phyloP scores from a whole-genome alignment of 2,888 invertebrate genomes.

The Nephrotoma guestfalica region DNA sequence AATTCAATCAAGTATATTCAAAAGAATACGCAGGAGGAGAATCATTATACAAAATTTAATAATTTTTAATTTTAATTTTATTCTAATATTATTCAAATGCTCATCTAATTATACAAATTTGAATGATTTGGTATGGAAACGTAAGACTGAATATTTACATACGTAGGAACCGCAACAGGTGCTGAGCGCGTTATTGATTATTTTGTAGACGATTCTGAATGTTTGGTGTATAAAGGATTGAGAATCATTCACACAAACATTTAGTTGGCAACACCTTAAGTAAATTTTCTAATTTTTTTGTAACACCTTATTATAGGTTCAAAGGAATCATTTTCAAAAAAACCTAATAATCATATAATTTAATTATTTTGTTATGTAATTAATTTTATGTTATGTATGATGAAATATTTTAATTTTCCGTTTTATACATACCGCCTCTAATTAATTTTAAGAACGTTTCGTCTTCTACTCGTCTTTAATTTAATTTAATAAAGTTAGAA shows the following conservation, averaged over 20 bases:
- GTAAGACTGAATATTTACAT: background rate
- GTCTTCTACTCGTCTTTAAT: background rate
- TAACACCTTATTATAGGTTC: background rate
- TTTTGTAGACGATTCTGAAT: background rate
- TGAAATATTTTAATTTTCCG: background rate
- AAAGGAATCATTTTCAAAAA: background rate
- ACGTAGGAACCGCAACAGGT: background rate
- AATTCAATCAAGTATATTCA: background rate
- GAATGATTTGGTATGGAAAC: background rate
- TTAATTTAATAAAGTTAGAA: background rate
- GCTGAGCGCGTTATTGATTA: background rate
- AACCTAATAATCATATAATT: background rate
- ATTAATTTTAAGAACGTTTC: background rate
- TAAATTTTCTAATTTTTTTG: background rate
- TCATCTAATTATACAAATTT: background rate
- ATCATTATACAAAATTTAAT: background rate
- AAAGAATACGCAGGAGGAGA: background rate
- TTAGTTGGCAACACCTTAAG: background rate
- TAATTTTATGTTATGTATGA: background rate
- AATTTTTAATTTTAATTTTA: background rate
- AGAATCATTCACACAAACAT: background rate
- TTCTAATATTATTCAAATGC: background rate
- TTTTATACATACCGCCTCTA: background rate
- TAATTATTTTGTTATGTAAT: background rate
- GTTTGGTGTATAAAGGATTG: background rate